Conservation (phyloP, 2,888 invertebrate species). For the Gastrophysa polygoni region DNA sequence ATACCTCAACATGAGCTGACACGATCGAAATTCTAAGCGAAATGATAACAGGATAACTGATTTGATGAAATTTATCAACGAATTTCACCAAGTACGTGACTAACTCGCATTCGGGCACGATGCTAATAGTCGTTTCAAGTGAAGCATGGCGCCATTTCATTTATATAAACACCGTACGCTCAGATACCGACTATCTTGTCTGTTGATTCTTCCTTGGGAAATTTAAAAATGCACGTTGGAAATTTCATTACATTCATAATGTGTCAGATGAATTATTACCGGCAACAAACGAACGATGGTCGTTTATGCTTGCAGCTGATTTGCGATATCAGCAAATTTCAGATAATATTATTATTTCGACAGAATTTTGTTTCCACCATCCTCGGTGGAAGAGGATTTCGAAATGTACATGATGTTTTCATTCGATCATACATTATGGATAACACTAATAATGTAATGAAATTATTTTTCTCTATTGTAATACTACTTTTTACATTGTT, state of each 20-base stretch:
- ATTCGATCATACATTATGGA: no score
- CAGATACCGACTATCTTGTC: constrained; percentile 45
- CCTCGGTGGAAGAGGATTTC: no score
- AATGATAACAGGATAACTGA: constrained; percentile 44
- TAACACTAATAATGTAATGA: no score
- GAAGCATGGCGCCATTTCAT: constrained; percentile 60
- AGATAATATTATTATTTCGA: no score
- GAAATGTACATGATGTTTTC: no score
- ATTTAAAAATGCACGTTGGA: constrained; percentile 29
- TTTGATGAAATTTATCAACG: constrained; percentile 53
- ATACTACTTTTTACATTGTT: no score
- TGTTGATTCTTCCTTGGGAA: constrained; percentile 43
- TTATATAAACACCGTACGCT: constrained; percentile 59
- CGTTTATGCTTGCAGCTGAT: not conserved
- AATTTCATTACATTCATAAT: constrained; percentile 1
- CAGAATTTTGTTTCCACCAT: no score
- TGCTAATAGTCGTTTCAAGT: constrained; percentile 59
- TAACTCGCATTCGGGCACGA: constrained; percentile 57
- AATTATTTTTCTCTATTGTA: no score
- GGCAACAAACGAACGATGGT: not conserved
- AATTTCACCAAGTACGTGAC: constrained; percentile 54
- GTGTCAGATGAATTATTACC: not conserved
- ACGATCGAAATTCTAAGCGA: constrained; percentile 8
- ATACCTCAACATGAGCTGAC: not conserved
- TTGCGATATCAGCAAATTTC: no score